Evolutionary conservation across 64 coral and sea anemone genomes (phyloP), one percentile per base, ranked within the genome.

Genomic region (Astreopora myriophthalma): DNA sequence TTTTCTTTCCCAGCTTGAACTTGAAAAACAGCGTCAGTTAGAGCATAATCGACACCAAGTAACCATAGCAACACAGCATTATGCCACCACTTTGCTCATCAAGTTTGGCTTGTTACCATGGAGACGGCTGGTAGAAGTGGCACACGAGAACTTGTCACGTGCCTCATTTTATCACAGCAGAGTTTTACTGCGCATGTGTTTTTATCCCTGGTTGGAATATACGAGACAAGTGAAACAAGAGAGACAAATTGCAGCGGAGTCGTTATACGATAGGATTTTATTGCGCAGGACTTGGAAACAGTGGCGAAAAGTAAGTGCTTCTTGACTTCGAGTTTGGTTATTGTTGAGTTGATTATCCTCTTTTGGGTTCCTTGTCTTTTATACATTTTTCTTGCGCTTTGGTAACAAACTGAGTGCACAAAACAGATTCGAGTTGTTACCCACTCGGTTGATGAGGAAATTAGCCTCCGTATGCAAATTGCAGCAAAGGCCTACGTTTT

Each of bases 101-200:
- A 99, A 99, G 44, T 99, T 87, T 73, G 97, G 97, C 35, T 61
- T 99, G 2, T 93, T 38, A 19, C 97, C 97, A 26, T 99, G 97
- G 97, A 99, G 87, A 95, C 94, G 48, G 46, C 82, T 96, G 6
- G 87, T 99, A 40, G 28, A 32, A 32, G 89, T 77, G 79, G 30
- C 57, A 82, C 69, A 73, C 6, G 89, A 96, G 44, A 93, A 90
- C 46, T 48, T 79, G 60, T 86, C 84, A 57, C 73, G 83, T 76
- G 94, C 97, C 20, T 8, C 66, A 13, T 48, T 71, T n/a, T 60
- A 90, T 91, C 82, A 94, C 25, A 80, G 83, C 30, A 75, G 29
- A 30, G 27, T 37, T 39, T 39, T 99, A 28, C 34, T 88, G 33
- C 83, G 35, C 29, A 20, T 34, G 6, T 96, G 91, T 49, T 99